Percentiles rank a stretch among this genome's conserved stretches.
phyloP scores from a whole-genome alignment of 1,140 invertebrate species.

The Octopus bimaculoides region DNA sequence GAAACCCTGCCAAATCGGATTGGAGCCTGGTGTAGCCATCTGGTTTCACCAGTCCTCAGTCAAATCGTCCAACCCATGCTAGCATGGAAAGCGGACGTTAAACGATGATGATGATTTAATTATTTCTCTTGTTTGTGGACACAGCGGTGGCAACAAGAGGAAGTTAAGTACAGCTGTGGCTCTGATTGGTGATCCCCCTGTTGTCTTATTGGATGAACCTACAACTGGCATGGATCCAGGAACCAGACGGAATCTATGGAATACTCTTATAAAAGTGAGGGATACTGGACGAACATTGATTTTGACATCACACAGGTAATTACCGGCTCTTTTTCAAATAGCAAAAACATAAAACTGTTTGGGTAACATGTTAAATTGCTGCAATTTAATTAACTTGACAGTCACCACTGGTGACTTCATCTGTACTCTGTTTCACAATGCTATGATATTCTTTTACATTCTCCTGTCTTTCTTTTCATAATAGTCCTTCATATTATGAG shows the following conservation, averaged over 20 bases:
- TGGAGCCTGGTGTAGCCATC: too few species aligned
- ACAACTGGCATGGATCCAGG: slow-evolving; percentile 60
- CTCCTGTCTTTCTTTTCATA: too few species aligned
- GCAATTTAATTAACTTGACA: too few species aligned
- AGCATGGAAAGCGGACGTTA: too few species aligned
- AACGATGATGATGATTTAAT: too few species aligned
- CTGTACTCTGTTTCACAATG: background rate
- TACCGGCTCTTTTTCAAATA: background rate
- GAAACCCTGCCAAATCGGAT: too few species aligned
- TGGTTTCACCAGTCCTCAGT: too few species aligned
- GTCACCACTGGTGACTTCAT: too few species aligned
- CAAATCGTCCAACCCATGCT: too few species aligned
- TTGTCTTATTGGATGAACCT: slow-evolving; percentile 59
- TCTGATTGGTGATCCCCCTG: slow-evolving; percentile 64
- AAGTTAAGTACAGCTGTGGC: slow-evolving; percentile 93
- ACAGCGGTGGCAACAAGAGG: slow-evolving; percentile 78
- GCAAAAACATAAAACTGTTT: too few species aligned
- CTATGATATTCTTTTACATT: background rate
- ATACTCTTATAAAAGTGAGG: slow-evolving; percentile 42
- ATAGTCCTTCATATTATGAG: too few species aligned
- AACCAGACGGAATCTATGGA: slow-evolving; percentile 57
- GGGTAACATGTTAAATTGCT: too few species aligned
- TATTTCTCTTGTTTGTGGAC: slow-evolving; percentile 8
- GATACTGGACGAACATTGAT: slow-evolving; percentile 47
- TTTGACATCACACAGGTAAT: slow-evolving; percentile 54